Base-by-base conservation (phyloP, 2,888 invertebrate genomes). In the Nasonovia ribisnigri region DNA sequence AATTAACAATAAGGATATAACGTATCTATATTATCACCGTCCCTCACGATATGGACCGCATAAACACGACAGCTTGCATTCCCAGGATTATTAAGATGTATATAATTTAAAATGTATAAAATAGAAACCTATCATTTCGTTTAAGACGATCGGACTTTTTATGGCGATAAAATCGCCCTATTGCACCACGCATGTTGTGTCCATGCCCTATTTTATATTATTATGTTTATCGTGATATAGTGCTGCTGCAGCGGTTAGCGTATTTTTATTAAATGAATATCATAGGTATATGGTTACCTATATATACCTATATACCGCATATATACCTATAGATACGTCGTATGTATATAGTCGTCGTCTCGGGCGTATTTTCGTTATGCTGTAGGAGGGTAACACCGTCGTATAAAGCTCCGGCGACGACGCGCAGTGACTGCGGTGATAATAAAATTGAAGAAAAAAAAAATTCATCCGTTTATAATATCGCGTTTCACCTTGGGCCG, bases 401-500 rank as follows among this genome's bases (percentile, higher is more conserved):
- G 36, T 24, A 36, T 20, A 77, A 77, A 77, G 77, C 77, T 77
- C 20, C 36, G 36, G 13, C 67, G 67, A 60, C 60, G 60, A 60
- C 60, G 29, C 60, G 60, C 29, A 67, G n/a, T 67, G 43, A 86
- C 84, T 43, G 43, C 29, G 43, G 13, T 29, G 84, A 86, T 86
- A 46, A 77, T 36, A 77, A 77, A 77, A 77, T 77, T 36, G 3
- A 77, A 77, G 67, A 87, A 87, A 46, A 87, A 87, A 88, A 88
- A 88, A 88, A 88, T n/a, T 36, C 36, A 51, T 89, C 57, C 42
- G 89, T 57, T 57, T 88, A 54, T 88, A 88, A 42, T 88, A 88
- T 51, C 46, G 24, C 89, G 43, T 89, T 89, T 89, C 89, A 89
- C 89, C 89, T 89, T 89, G 89, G 57, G 43, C 88, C 88, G 54